phyloP scores from a whole-genome alignment of 2,888 invertebrate species.

The Sialis lutaria region DNA sequence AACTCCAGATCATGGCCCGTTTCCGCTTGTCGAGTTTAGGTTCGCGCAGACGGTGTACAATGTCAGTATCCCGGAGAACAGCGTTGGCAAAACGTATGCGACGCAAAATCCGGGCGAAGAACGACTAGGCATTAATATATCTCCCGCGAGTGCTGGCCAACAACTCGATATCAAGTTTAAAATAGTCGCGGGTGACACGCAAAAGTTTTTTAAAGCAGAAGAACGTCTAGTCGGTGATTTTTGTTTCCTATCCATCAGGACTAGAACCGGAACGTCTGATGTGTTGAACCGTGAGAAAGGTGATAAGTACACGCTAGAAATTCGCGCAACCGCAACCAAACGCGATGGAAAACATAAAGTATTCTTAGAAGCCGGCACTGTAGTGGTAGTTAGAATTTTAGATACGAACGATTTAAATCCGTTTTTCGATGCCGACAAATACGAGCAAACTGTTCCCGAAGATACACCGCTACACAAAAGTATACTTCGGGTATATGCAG shows the following conservation, averaged over 20 bases:
- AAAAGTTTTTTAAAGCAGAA: conserved; percentile 86
- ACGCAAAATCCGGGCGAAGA: conserved; percentile 50
- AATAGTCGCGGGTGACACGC: conserved; percentile 73
- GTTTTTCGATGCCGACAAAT: conserved; percentile 78
- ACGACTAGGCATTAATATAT: conserved; percentile 60
- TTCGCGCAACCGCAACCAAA: conserved; percentile 50
- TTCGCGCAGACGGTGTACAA: conserved; percentile 67
- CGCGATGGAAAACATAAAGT: conserved; percentile 37
- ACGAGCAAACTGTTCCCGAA: conserved; percentile 73
- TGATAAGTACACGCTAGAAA: conserved; percentile 61
- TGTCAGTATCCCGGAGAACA: conserved; percentile 84
- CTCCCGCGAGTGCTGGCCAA: conserved; percentile 20
- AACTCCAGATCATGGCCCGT: background rate
- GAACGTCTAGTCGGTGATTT: conserved; percentile 82
- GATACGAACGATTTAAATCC: conserved; percentile 89
- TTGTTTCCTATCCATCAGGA: conserved; percentile 79
- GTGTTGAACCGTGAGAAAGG: conserved; percentile 87
- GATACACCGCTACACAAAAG: conserved; percentile 73
- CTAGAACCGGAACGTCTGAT: conserved; percentile 69
- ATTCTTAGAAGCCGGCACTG: conserved; percentile 50
- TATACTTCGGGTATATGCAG: conserved; percentile 55
- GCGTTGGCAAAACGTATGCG: conserved; percentile 74
- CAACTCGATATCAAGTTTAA: conserved; percentile 57
- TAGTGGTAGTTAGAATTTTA: conserved; percentile 51
- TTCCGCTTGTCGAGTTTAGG: conserved; percentile 28